Evolutionary conservation across 2,888 invertebrate genomes (phyloP), one percentile per base, ranked within the genome.

Genomic region (Acanthosoma haemorrhoidale): DNA sequence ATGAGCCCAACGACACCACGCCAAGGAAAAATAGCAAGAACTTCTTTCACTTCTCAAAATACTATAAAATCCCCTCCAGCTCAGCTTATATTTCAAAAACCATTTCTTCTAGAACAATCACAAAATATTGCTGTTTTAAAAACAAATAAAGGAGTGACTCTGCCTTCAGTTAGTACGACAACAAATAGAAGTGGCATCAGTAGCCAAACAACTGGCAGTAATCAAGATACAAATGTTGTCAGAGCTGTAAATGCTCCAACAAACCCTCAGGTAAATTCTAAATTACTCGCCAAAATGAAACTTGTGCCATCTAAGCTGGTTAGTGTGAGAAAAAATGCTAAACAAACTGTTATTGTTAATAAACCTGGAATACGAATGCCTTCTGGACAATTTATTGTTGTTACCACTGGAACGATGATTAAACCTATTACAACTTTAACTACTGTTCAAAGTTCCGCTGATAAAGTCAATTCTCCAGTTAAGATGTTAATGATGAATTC

Each of bases 371-470:
- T 64, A 15, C 39, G 41, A 41, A 51, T 51, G 25, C 51, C 51
- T 43, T 43, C 70, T 16, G 58, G 57, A 13, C 66, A 67, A n/a
- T 67, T 67, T 16, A 16, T 66, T 4, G 66, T 70, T n/a, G 60
- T 70, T 9, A 59, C 67, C 6, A 43, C 66, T 16, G 58, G 67
- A 29, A 43, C 70, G 11, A 15, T 67, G n/a, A 34, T 21, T 39
- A 57, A 38, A 25, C 39, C 51, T 1, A 43, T 39, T 3, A 39
- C 67, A 15, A 43, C 61, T 11, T 63, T 63, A 4, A 31, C 16
- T 67, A 31, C 16, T 15, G 60, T 51, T 38, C 69, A 34, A 15
- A 34, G 32, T 43, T 59, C 60, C 13, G n/a, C 66, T 9, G 39
- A 57, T n/a, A 36, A 36, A 31, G 57, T 38, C 2, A 36, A 13